phyloP scores from a whole-genome alignment of 2,113 vertebrate species.

The Azemiops feae region DNA sequence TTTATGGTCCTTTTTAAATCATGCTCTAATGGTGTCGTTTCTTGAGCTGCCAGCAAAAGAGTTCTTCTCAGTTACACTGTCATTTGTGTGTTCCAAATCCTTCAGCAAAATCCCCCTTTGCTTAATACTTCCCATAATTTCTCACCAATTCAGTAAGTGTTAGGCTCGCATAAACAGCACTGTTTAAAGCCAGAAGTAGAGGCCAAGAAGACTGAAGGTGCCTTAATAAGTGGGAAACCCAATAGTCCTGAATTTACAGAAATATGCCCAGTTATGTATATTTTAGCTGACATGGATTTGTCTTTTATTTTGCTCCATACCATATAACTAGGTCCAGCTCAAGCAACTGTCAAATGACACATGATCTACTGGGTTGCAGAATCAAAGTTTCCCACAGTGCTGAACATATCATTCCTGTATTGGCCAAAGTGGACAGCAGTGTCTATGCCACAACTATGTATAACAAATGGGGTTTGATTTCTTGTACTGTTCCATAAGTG shows the following conservation, averaged over 20 bases:
- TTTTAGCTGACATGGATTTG: conserved; percentile 8
- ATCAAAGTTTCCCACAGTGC: conserved; percentile 2
- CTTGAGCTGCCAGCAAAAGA: background rate
- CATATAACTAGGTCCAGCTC: background rate
- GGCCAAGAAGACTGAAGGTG: conserved; percentile 22
- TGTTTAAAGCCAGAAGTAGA: conserved; percentile 1
- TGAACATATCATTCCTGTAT: background rate
- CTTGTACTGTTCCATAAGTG: background rate
- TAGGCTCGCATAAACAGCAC: conserved; percentile 23
- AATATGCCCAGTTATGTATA: background rate
- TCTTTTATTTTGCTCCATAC: background rate
- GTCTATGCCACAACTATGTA: background rate
- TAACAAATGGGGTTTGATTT: background rate
- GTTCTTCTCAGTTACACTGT: conserved; percentile 16
- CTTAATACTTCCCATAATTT: conserved; percentile 34
- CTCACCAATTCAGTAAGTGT: conserved; percentile 21
- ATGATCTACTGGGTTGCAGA: background rate
- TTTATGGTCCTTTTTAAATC: conserved; percentile 37
- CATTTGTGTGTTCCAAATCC: conserved; percentile 23
- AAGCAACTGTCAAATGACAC: conserved; percentile 25
- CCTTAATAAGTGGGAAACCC: conserved; percentile 20
- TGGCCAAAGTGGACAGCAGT: conserved; percentile 12
- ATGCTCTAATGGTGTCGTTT: conserved; percentile 5
- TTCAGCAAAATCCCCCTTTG: conserved; percentile 4
- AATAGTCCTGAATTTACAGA: conserved; percentile 14